Base-by-base conservation (phyloP, 2,113 vertebrate genomes). In the Loxodonta africana region DNA sequence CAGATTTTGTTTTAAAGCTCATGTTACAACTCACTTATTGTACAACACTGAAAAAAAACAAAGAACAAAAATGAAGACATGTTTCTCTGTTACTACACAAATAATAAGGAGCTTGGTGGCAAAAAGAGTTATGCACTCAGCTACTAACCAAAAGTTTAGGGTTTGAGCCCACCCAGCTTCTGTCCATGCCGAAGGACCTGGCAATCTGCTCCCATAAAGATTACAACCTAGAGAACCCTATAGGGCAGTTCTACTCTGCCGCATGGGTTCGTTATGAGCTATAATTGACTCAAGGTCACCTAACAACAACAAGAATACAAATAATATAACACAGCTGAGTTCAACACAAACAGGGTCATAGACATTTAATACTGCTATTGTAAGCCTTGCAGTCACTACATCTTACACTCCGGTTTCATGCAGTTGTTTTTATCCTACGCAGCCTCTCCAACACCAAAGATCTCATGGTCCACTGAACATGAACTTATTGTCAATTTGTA, bases 401-500 rank as follows among this genome's bases (percentile, higher is more conserved):
- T 37, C 91, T 91, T 97, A 90, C 94, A 97, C 97, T 98, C 95
- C 53, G 41, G 95, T 85, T 98, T 92, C 91, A 90, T 94, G 77
- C 62, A 96, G 77, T 77, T 71, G 7, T 51, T 95, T 91, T 69
- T 95, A 76, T 73, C 95, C 91, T 98, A 95, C 78, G 44, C 93
- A 62, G 81, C 93, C 90, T 96, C 86, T 96, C 96, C 91, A 96
- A 94, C 97, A 46, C 93, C 87, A 97, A 92, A 82, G 44, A 90
- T 67, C 92, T 88, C 69, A 37, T 95, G 41, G 17, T 97, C 89
- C 97, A 90, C 96, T 96, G 78, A 95, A 96, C 71, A 67, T 84
- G 94, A 98, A 98, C 96, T 77, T 88, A 95, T 21, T 92, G 48
- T 92, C 95, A 67, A 85, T 90, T 96, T 97, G 90, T 91, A 93